Evolutionary conservation across 2,888 invertebrate species (phyloP), one percentile per base, ranked within the genome.

Genomic region (Priocnemis perturbator): DNA sequence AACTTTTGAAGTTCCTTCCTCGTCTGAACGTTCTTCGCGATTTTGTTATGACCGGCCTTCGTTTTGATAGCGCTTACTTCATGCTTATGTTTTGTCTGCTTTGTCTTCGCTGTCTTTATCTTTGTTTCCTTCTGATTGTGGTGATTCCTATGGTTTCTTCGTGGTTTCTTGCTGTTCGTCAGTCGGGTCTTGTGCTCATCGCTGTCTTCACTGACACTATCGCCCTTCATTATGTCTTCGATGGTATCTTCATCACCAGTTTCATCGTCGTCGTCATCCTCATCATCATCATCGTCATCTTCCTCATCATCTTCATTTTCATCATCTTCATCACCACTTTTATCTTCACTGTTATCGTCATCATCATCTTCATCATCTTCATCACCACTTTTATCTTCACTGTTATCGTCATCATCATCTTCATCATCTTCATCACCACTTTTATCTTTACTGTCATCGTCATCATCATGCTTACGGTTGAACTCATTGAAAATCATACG

Each of bases 361-460:
- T 21, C 14, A 2, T 26, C 17, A 45, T 45, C 19, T 7, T 60
- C 60, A 30, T 48, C 50, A 17, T 21, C 61, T 17, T 55, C 63
- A 20, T 26, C 26, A 5, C 2, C 26, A 26, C 26, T 23, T 2
- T n/a, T 60, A 45, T n/a, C 53, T 57, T 65, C 48, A 17, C 30
- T 26, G 20, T 37, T 19, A 48, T 3, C 50, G 50, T 56, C 56
- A 20, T 64, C 64, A 19, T 50, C 50, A 17, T 9, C 19, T 7
- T 60, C 60, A 30, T 48, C 50, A 17, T 21, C 61, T 17, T 55
- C 63, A 20, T 45, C 17, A 45, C 2, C 26, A 26, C 26, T 23
- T 2, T n/a, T 60, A 45, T n/a, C 53, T 57, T 65, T 37, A 17
- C 30, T 26, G 20, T 53, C 45, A 19, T 55, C 26, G 47, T 56